These are phyloP conservation scores for Poecilobothrus nobilitatus DNA, from an alignment of 2,888 invertebrate genomes.

Conservation along the genomic window DNA sequence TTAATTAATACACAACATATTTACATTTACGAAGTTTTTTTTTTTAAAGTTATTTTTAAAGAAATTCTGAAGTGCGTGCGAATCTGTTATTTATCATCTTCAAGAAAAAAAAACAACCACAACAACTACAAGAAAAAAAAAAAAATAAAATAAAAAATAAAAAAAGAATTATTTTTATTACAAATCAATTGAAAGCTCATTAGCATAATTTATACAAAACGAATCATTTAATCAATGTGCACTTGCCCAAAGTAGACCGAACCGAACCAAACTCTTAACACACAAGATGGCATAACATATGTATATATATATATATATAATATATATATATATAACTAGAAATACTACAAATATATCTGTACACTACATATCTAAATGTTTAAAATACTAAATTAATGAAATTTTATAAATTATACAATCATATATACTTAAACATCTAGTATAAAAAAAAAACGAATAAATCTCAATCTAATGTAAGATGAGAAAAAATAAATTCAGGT, in stretches of 20 bases:
- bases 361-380: too few species aligned
- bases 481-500: background rate
- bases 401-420: too few species aligned
- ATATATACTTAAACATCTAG: too few species aligned
- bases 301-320: too few species aligned
- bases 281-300: background rate
- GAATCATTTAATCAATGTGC: constrained; percentile 18
- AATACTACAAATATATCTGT: too few species aligned
- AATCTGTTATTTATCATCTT: constrained; percentile 6
- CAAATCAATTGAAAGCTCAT: constrained; percentile 46
- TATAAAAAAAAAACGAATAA: background rate
- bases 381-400: too few species aligned
- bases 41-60: background rate
- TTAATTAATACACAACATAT: too few species aligned
- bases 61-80: background rate
- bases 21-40: too few species aligned
- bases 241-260: constrained; percentile 2
- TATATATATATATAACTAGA: too few species aligned
- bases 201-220: constrained; percentile 47
- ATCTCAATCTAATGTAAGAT: background rate
- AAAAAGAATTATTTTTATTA: constrained; percentile 36
- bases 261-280: background rate
- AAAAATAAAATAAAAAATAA: too few species aligned
- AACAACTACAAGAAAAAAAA: too few species aligned
- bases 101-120: background rate